Conservation (phyloP, 2,797 vertebrate genomes). For the Euphonia xanthogaster region DNA sequence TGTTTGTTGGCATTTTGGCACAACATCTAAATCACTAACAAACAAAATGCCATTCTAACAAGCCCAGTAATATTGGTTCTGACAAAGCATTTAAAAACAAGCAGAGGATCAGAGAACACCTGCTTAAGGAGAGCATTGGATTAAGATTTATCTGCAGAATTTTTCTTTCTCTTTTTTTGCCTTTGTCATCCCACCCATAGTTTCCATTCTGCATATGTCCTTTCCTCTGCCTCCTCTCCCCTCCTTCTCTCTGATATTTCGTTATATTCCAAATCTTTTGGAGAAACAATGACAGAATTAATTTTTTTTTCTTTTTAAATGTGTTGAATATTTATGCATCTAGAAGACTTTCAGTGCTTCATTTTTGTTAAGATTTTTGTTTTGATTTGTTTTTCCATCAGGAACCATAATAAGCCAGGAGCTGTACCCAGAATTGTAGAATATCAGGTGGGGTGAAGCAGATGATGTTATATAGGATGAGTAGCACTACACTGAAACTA, state of each 20-base stretch:
- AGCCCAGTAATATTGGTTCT: not conserved
- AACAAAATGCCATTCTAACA: not conserved
- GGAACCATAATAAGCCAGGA: not conserved
- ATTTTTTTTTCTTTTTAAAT: not conserved
- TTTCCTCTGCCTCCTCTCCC: rapidly evolving
- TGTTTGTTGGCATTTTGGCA: not conserved
- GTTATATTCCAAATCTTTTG: not conserved
- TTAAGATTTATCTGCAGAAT: not conserved
- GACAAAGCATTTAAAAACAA: not conserved
- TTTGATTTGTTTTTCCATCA: not conserved
- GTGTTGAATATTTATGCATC: not conserved
- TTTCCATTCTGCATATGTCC: rapidly evolving
- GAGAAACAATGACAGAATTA: not conserved
- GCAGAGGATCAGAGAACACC: not conserved
- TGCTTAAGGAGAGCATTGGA: not conserved
- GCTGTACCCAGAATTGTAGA: not conserved
- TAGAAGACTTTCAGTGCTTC: not conserved
- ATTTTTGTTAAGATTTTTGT: not conserved
- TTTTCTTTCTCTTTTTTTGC: not conserved
- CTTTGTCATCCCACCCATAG: not conserved
- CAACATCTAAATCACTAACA: slow-evolving; percentile 12
- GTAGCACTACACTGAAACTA: not conserved
- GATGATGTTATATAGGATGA: not conserved
- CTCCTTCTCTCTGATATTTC: not conserved
- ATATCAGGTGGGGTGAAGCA: not conserved